Evolutionary conservation across 2,888 invertebrate genomes (phyloP).

Genomic region (Acrocera orbiculus): DNA sequence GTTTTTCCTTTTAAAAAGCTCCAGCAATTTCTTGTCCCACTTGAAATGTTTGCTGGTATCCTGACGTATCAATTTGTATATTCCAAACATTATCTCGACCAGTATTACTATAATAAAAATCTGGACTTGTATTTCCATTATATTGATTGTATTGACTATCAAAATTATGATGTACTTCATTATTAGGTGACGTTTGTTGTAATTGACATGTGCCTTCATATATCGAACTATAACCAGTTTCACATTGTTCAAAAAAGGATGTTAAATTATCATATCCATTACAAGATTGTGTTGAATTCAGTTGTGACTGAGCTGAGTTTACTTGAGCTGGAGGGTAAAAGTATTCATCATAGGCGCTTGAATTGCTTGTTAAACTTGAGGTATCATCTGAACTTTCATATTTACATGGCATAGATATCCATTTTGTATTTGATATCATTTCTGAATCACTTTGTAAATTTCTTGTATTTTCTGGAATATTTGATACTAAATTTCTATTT

Average conservation of each 20-base stretch:
- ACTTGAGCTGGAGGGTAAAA: conserved; percentile 5
- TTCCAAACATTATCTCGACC: conserved; percentile 27
- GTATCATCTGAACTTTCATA: conserved; percentile 30
- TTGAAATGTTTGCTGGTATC: conserved; percentile 1
- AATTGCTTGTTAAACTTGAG: conserved; percentile 25
- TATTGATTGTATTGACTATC: no score
- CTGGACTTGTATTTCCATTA: conserved; percentile 16
- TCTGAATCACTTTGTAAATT: background rate
- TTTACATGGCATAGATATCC: conserved; percentile 14
- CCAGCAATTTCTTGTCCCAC: conserved; percentile 2
- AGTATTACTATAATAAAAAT: conserved; percentile 28
- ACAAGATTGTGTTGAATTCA: background rate
- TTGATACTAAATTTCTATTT: background rate
- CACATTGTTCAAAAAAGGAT: conserved; percentile 3
- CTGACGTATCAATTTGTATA: conserved; percentile 13
- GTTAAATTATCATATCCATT: conserved; percentile 4
- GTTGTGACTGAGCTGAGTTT: conserved; percentile 1
- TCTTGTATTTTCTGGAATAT: background rate
- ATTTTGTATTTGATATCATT: conserved; percentile 7
- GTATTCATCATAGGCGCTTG: conserved; percentile 11
- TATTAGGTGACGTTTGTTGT: conserved; percentile 3
- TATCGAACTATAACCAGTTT: conserved; percentile 2
- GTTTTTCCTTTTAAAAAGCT: conserved; percentile 1
- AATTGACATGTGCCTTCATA: conserved; percentile 3
- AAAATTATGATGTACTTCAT: conserved; percentile 6